Base-by-base conservation (phyloP, 2,797 vertebrate species). In the Melanogrammus aeglefinus region DNA sequence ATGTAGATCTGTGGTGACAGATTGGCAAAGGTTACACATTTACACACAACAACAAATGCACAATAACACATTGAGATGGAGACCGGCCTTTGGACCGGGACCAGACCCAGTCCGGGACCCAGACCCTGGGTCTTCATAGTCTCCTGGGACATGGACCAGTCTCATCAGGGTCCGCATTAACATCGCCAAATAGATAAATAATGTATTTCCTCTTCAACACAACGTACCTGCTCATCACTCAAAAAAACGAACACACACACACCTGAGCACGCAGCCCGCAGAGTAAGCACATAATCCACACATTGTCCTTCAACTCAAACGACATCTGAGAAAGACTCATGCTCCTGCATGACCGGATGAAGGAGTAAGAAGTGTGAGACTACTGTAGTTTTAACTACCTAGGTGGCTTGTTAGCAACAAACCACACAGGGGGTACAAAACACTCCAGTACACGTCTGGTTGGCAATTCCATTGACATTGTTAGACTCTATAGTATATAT, bases 21-120 rank as follows among this genome's bases (percentile, higher is more conserved):
- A 89, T 91, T 91, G 90, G 91, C 91, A 91, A 93, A 93, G 83
- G 90, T 91, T 87, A 93, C 92, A 94, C 86, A 4, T 66, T 87
- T 90, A 91, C 92, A 93, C 92, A 66, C 57, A 66, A 66, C 57
- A 66, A 94, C 91, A 87, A 93, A 93, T 93, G 91, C 91, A 94
- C 93, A 90, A 91, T 90, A 92, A 94, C 91, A 92, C 89, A 90
- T 89, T 86, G 85, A 93, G 88, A 84, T 89, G 18, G 92, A 93
- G 88, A 90, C 89, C 92, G 92, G 90, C 91, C 87, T 86, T 86
- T 78, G 82, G 78, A 75, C 76, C 77, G 72, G 35, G 35, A 36
- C 35, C 35, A 36, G 35, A 80, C 78, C 82, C 81, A 66, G 75
- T 84, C 82, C 73, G n/a, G 35, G 35, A 36, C 35, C 35, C 35